Conservation (phyloP, 2,888 invertebrate genomes). For the Hydriomena furcata region DNA sequence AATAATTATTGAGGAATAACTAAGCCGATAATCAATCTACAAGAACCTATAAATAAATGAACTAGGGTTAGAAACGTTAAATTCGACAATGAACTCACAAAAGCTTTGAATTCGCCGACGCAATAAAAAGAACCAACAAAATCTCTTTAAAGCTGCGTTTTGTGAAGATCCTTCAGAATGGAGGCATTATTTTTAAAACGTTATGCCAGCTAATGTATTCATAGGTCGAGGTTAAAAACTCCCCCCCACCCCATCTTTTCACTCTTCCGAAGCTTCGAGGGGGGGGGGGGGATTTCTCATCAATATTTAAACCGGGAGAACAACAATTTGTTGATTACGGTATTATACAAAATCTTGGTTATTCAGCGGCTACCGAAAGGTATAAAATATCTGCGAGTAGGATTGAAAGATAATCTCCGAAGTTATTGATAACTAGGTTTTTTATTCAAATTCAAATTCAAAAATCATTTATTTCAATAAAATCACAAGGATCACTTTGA, state of each 20-base stretch:
- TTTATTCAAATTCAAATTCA: too few species aligned
- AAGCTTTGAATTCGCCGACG: too few species aligned
- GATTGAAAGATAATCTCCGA: background rate
- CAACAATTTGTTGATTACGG: conserved; percentile 48
- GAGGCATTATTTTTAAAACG: conserved; percentile 43
- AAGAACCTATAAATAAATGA: too few species aligned
- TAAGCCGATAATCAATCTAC: too few species aligned
- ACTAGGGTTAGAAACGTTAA: too few species aligned
- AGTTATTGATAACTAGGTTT: too few species aligned
- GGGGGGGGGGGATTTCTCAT: conserved; percentile 37
- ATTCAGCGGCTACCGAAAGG: conserved; percentile 17
- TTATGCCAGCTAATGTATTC: conserved; percentile 51
- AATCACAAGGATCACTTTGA: too few species aligned
- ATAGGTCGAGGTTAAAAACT: conserved; percentile 47
- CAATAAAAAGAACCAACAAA: conserved; percentile 15
- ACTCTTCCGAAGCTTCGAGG: background rate
- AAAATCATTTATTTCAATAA: too few species aligned
- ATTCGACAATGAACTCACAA: too few species aligned
- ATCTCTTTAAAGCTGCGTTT: conserved; percentile 19
- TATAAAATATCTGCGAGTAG: background rate
- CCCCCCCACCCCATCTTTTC: conserved; percentile 7
- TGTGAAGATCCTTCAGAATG: conserved; percentile 31
- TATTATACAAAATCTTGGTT: conserved; percentile 39
- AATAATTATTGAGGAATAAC: too few species aligned
- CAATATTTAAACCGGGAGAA: conserved; percentile 43